phyloP scores from a whole-genome alignment of 23 tunicate species.

The Styela plicata region DNA sequence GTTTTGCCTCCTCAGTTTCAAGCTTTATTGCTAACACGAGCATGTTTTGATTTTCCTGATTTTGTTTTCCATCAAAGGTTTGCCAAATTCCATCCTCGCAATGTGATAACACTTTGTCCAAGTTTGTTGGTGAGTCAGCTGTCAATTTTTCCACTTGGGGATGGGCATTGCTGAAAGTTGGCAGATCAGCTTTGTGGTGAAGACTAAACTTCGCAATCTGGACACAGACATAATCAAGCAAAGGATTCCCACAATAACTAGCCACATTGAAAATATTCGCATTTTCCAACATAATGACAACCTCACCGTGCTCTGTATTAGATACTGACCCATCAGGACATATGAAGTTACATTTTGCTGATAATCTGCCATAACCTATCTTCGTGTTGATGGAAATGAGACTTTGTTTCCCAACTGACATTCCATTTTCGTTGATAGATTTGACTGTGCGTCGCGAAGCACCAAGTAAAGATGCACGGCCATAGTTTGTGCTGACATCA shows the following conservation, averaged over 20 bases:
- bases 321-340: slow-evolving; percentile 16
- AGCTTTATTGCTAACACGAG: slow-evolving; percentile 50
- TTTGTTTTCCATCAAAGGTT: neutral
- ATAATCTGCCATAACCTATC: slow-evolving; percentile 10
- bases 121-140: neutral
- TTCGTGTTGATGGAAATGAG: slow-evolving; percentile 15
- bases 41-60: slow-evolving; percentile 32
- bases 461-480: slow-evolving; percentile 6
- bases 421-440: neutral
- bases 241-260: slow-evolving; percentile 52
- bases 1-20: slow-evolving; percentile 48
- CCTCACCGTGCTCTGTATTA: slow-evolving; percentile 20
- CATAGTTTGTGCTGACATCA: neutral
- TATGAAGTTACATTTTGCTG: neutral
- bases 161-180: neutral
- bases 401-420: neutral
- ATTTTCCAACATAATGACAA: slow-evolving; percentile 31
- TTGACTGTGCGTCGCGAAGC: neutral
- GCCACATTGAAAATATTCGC: slow-evolving; percentile 33
- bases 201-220: slow-evolving; percentile 14
- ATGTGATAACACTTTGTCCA: slow-evolving; percentile 2
- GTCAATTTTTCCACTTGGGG: neutral
- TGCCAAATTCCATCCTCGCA: neutral
- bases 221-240: slow-evolving; percentile 50
- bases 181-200: slow-evolving; percentile 25